Conservation (phyloP, 2,113 vertebrate genomes). For the Zeus faber region DNA sequence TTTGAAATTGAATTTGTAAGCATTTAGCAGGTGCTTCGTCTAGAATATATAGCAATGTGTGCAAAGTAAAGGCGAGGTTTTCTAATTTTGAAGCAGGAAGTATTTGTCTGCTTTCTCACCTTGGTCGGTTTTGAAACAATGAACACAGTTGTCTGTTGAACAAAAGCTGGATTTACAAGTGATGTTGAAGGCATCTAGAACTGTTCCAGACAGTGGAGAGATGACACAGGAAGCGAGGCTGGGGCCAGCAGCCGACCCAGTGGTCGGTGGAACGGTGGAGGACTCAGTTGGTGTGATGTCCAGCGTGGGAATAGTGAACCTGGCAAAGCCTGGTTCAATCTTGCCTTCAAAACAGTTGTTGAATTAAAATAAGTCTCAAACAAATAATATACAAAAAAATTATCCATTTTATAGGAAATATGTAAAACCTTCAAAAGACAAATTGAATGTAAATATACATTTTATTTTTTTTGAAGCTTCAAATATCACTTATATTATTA, state of each 20-base stretch:
- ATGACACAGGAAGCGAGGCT: conserved; percentile 66
- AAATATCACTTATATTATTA: no score
- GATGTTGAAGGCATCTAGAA: conserved; percentile 79
- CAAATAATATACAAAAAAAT: not conserved
- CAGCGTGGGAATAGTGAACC: conserved; percentile 45
- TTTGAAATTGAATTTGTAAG: not conserved
- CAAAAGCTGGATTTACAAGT: conserved; percentile 72
- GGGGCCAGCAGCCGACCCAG: conserved; percentile 39
- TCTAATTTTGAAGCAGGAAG: no score
- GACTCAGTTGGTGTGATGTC: conserved; percentile 24
- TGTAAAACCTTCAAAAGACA: no score
- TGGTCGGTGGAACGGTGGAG: not conserved
- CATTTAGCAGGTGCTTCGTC: not conserved
- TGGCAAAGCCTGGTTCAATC: conserved; percentile 38
- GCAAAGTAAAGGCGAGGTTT: no score
- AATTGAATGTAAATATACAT: no score
- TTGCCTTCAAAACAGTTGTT: conserved; percentile 41
- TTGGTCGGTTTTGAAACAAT: conserved; percentile 79
- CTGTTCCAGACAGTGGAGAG: conserved; percentile 74
- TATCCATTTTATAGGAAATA: no score
- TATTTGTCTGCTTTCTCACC: no score
- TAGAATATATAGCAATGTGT: not conserved
- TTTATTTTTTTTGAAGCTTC: no score
- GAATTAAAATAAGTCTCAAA: no score
- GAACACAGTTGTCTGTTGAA: conserved; percentile 63